A percentile compares a stretch with the other conserved stretches of the same genome.
These are phyloP conservation scores for Tipula unca DNA, from an alignment of 2,888 invertebrate species.

Conservation along the genomic window DNA sequence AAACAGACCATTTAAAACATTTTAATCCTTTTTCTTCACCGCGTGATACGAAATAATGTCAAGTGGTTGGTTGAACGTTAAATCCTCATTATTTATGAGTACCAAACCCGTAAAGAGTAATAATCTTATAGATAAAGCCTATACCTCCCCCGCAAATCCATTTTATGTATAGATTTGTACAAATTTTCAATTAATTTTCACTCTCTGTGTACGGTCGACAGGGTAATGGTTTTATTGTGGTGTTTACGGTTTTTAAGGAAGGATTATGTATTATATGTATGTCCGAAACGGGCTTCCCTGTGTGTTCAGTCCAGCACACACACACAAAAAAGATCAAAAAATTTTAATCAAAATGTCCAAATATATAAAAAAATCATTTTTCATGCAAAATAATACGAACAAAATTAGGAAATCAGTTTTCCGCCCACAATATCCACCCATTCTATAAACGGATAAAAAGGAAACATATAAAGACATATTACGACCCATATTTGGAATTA, in stretches of 20 bases:
- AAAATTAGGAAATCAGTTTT: background rate
- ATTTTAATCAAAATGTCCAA: slow-evolving; percentile 1
- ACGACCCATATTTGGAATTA: background rate
- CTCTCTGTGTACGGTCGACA: background rate
- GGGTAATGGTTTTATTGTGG: background rate
- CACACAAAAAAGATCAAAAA: background rate
- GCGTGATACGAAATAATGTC: background rate
- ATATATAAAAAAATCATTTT: background rate
- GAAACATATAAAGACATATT: background rate
- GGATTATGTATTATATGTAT: background rate
- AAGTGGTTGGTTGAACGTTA: background rate
- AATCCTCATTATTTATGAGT: background rate
- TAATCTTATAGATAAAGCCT: background rate
- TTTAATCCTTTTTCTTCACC: background rate
- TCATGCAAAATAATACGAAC: background rate
- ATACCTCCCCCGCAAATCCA: background rate
- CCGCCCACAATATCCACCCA: background rate
- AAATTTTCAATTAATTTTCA: background rate
- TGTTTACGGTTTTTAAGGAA: background rate
- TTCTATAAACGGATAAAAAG: background rate
- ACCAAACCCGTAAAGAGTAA: background rate
- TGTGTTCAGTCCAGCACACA: background rate
- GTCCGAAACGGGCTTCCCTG: background rate
- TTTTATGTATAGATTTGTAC: background rate
- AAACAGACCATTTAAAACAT: background rate